Evolutionary conservation across 1,140 invertebrate species (phyloP), one percentile per base, ranked within the genome.

Genomic region (Camponotus vicinus): DNA sequence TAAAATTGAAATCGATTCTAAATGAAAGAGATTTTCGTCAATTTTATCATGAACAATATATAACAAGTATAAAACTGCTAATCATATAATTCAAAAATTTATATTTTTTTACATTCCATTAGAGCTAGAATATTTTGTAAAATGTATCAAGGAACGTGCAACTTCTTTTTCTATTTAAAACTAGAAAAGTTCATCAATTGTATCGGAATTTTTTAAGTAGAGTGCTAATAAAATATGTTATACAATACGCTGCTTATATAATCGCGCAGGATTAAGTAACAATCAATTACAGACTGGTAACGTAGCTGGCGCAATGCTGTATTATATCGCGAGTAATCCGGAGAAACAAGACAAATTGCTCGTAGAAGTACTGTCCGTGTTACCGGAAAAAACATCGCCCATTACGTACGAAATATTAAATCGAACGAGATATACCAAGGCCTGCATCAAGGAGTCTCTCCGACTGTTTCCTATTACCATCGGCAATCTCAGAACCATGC

Each of bases 361-460:
- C 55, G 91, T 96, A 86, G 97, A 98, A 95, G 92, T 98, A 0
- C 87, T 93, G 13, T 91, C 89, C 1, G 88, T 96, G 21, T 82
- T 97, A 15, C 95, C 95, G 7, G 61, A 93, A 9, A 95, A 96
- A 90, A 85, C 93, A 83, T 93, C 94, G 6, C 89, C 92, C 0
- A 89, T 97, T 18, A 97, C 96, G 37, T 92, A 94, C 2, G 93
- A 96, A 5, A 94, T 93, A 15, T 92, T 97, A 52, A 93, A 95
- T 42, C 92, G 96, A 64, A 93, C 97, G 85, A 92, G 94, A 8
- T 97, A 96, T 87, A 89, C 97, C 2, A 97, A 96, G 93, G 97
- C 96, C 6, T 97, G 97, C 91, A 94, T 97, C 3, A 97, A 97
- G 88, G 97, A 97, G 95, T 95, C 96, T 2, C 95, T 97, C 52